These are phyloP conservation scores for Nephrotoma guestfalica DNA, from an alignment of 2,888 invertebrate species.

Conservation along the genomic window DNA sequence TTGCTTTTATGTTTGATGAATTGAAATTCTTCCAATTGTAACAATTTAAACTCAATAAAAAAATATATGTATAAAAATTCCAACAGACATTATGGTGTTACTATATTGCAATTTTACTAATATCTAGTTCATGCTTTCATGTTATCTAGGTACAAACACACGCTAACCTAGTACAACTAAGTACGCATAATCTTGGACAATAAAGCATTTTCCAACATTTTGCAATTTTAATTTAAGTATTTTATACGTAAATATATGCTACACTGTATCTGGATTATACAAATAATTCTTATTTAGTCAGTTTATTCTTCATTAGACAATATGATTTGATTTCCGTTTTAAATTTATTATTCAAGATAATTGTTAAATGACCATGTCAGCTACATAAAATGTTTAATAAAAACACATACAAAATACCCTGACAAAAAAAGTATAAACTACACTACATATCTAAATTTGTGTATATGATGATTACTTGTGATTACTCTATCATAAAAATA, in stretches of 20 bases:
- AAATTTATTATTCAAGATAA: not conserved
- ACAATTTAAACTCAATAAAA: not conserved
- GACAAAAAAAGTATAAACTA: not conserved
- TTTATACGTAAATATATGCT: not conserved
- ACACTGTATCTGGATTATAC: not conserved
- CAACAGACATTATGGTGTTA: not conserved
- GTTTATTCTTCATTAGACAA: not conserved
- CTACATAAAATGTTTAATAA: not conserved
- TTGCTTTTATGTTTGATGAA: not conserved
- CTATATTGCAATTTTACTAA: not conserved
- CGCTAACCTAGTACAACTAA: not conserved
- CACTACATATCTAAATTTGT: not conserved
- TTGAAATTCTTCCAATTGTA: not conserved
- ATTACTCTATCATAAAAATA: not conserved
- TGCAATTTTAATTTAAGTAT: not conserved
- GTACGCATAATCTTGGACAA: not conserved
- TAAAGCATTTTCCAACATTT: not conserved
- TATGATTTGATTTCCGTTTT: not conserved
- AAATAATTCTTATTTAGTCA: not conserved
- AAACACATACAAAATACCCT: not conserved
- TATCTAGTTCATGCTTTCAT: not conserved
- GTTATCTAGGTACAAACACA: not conserved
- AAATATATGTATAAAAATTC: not conserved
- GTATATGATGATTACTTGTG: not conserved
- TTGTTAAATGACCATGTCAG: not conserved